Conservation (phyloP, 2,888 invertebrate genomes). For the Drosophila subsilvestris region DNA sequence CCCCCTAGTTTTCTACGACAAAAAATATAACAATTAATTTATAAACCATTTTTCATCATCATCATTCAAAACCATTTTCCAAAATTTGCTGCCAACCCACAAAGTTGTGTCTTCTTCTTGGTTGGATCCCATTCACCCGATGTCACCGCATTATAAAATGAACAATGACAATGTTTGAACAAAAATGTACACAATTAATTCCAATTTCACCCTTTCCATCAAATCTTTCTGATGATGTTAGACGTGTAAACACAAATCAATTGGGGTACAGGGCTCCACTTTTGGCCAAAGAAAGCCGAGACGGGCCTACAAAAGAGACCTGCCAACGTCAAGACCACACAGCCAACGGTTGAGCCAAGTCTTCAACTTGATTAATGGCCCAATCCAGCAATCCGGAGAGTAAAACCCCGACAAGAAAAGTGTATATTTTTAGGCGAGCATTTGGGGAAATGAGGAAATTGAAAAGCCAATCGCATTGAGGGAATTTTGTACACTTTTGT, state of each 20-base stretch:
- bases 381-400: constrained; percentile 24
- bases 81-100: neutral
- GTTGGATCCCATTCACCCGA: constrained; percentile 11
- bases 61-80: neutral
- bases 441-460: constrained; percentile 51
- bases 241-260: constrained; percentile 48
- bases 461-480: constrained; percentile 64
- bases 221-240: constrained; percentile 37
- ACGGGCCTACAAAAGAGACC: constrained; percentile 32
- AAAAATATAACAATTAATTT: neutral
- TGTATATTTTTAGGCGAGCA: constrained; percentile 14
- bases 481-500: constrained; percentile 47
- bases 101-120: constrained; percentile 20
- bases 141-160: constrained; percentile 24
- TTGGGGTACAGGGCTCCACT: constrained; percentile 16
- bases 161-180: constrained; percentile 29
- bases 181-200: constrained; percentile 27
- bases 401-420: constrained; percentile 13
- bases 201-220: constrained; percentile 15
- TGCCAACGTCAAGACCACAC: constrained; percentile 53
- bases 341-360: constrained; percentile 37
- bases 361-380: constrained; percentile 42
- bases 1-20: neutral
- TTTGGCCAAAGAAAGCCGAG: constrained; percentile 22
- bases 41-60: neutral